Percentiles rank a stretch among this genome's conserved stretches.
Conservation (phyloP, 2,888 invertebrate species). For the Trachelus troglodyta region DNA sequence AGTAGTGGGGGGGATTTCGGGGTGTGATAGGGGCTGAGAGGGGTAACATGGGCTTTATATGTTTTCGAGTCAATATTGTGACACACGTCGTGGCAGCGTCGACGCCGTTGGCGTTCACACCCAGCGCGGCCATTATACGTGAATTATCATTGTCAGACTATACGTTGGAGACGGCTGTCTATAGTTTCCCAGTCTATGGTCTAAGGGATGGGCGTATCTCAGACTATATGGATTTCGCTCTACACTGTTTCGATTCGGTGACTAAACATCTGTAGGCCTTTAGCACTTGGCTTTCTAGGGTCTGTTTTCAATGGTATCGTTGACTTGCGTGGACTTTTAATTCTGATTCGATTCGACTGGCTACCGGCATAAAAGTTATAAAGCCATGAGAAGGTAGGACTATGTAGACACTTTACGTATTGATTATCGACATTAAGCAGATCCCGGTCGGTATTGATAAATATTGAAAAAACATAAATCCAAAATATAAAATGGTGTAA, state of each 20-base stretch:
- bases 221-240: not conserved
- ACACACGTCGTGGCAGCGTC: constrained; percentile 22
- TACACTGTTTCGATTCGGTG: no score
- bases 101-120: not conserved
- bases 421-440: not conserved
- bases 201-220: not conserved
- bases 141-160: not conserved
- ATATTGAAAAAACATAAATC: not conserved
- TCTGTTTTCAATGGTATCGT: no score
- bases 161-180: not conserved
- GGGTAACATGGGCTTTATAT: not conserved
- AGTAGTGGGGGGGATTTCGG: not conserved
- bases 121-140: not conserved
- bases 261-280: no score
- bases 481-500: not conserved
- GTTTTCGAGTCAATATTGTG: constrained; percentile 39
- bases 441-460: not conserved
- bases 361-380: no score
- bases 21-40: not conserved
- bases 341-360: no score
- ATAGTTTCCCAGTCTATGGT: not conserved
- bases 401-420: not conserved
- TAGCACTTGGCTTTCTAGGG: no score
- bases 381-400: no score
- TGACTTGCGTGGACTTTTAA: no score